Conservation (phyloP, 2,113 vertebrate species). For the Corvus moneduloides region DNA sequence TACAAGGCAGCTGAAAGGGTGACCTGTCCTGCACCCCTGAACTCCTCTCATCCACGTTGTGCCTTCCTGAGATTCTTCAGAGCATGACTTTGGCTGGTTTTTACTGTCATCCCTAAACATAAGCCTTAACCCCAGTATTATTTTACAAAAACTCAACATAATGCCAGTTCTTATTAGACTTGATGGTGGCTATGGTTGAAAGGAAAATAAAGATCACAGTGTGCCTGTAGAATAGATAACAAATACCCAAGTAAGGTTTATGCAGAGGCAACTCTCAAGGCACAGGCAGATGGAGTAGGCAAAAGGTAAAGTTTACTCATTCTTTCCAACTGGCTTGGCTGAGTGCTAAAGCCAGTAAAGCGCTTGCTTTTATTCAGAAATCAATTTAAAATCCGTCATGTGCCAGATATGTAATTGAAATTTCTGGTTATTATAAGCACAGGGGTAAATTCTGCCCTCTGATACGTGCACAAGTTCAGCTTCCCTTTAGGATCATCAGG, state of each 20-base stretch:
- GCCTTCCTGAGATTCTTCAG: neutral
- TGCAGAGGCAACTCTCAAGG: neutral
- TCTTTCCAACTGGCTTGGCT: slow-evolving; percentile 20
- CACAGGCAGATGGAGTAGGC: neutral
- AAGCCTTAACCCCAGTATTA: neutral
- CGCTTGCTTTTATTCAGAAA: neutral
- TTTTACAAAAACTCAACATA: slow-evolving; percentile 10
- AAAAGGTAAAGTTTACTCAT: slow-evolving; percentile 52
- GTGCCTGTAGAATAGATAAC: neutral
- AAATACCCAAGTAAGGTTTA: neutral
- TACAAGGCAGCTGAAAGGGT: neutral
- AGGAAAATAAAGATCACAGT: slow-evolving; percentile 13
- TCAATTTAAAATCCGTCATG: neutral
- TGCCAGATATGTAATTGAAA: neutral
- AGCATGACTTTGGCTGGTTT: neutral
- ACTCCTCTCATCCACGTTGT: fast-evolving
- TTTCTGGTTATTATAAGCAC: neutral
- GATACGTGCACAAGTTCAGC: neutral
- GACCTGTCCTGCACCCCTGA: neutral
- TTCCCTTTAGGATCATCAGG: neutral
- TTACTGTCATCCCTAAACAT: neutral
- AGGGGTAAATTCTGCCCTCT: neutral
- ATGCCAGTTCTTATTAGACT: neutral
- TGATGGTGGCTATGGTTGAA: neutral
- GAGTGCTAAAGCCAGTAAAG: slow-evolving; percentile 8